Evolutionary conservation across 2,113 vertebrate species (phyloP).

Genomic region (Urocynchramus pylzowi): DNA sequence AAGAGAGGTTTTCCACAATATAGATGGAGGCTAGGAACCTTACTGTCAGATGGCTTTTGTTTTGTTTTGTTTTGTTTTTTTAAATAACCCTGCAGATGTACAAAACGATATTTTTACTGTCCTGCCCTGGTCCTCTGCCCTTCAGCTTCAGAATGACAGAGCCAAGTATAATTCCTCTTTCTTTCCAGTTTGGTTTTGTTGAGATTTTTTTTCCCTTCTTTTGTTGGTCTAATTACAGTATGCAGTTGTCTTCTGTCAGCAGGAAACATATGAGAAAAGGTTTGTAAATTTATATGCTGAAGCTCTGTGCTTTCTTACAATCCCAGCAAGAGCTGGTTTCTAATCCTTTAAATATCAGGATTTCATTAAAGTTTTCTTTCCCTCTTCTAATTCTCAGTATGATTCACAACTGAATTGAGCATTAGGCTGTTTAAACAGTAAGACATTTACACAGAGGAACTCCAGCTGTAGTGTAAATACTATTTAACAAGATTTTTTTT

Average conservation of each 20-base stretch:
- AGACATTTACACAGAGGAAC: slow-evolving; percentile 16
- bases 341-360: slow-evolving; percentile 31
- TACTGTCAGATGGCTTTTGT: background rate
- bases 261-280: background rate
- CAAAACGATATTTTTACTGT: background rate
- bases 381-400: background rate
- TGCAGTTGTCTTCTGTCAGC: background rate
- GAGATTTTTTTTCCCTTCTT: background rate
- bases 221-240: background rate
- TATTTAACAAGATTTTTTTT: slow-evolving; percentile 25
- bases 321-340: background rate
- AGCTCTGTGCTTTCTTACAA: background rate
- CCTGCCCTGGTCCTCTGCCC: background rate
- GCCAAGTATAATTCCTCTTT: background rate
- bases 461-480: slow-evolving; percentile 35
- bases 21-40: background rate
- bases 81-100: background rate
- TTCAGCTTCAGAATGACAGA: background rate
- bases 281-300: background rate
- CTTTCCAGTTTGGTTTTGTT: background rate
- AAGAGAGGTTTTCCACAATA: background rate
- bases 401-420: slow-evolving; percentile 21
- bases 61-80: background rate
- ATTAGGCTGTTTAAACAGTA: slow-evolving; percentile 29
- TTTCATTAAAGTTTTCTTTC: slow-evolving; percentile 5